Evolutionary conservation across 1,140 invertebrate species (phyloP).

Genomic region (Capitella teleta): DNA sequence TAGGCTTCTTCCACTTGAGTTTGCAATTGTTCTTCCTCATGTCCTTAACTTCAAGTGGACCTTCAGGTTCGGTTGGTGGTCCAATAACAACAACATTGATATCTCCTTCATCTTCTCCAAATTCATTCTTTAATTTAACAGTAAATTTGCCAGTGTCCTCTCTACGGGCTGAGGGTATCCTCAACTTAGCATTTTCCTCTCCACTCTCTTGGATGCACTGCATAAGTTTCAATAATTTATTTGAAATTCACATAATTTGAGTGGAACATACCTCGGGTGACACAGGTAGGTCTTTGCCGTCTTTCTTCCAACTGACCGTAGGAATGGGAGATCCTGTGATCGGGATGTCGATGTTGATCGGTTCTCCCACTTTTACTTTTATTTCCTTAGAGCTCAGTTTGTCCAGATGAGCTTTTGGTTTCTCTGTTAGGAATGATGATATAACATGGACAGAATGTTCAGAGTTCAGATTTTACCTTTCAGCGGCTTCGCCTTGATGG

Average conservation of each 20-base stretch:
- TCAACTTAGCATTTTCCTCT: constrained; percentile 70
- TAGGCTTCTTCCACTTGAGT: constrained; percentile 91
- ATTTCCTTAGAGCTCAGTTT: constrained; percentile 74
- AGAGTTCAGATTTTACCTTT: no score
- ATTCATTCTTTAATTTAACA: constrained; percentile 74
- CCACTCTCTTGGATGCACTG: constrained; percentile 54
- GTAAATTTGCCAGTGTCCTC: constrained; percentile 69
- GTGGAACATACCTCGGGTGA: constrained; percentile 10
- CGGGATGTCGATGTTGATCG: constrained; percentile 86
- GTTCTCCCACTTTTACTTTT: constrained; percentile 92
- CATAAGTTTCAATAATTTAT: no score
- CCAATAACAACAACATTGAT: constrained; percentile 80
- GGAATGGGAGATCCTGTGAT: constrained; percentile 88
- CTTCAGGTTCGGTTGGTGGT: constrained; percentile 81
- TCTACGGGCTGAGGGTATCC: constrained; percentile 69
- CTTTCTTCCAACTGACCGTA: constrained; percentile 78
- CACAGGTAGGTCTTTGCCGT: constrained; percentile 48
- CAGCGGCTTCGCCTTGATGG: constrained; percentile 85
- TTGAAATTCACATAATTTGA: no score
- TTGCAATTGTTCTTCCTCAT: constrained; percentile 93
- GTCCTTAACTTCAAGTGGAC: constrained; percentile 83
- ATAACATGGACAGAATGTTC: no score
- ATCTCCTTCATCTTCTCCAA: constrained; percentile 76
- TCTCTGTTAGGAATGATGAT: no score
- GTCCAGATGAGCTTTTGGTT: constrained; percentile 83